Evolutionary conservation across 2,888 invertebrate species (phyloP).

Genomic region (Troilus luridus): DNA sequence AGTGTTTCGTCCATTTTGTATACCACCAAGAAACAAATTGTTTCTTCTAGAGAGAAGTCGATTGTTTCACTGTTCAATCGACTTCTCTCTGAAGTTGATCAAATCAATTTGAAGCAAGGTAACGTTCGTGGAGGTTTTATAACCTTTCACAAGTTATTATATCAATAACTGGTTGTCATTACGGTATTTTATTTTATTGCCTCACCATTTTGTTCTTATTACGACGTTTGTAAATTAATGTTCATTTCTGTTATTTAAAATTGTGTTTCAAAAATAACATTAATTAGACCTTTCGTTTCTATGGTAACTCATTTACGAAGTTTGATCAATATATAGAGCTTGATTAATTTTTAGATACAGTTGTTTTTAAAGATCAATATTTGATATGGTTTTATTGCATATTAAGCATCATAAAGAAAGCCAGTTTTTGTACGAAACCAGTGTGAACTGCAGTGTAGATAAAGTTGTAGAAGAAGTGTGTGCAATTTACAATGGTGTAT

Average conservation of each 20-base stretch:
- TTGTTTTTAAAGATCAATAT: not conserved
- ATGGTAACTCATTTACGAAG: not conserved
- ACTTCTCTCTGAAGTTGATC: no score
- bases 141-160: not conserved
- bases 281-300: not conserved
- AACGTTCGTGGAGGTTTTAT: not conserved
- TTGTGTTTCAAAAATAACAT: not conserved
- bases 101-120: no score
- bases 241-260: not conserved
- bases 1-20: no score
- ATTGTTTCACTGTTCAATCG: no score
- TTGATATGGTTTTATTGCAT: conserved; percentile 88
- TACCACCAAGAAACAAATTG: no score
- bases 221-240: not conserved
- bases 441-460: conserved; percentile 76
- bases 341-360: not conserved
- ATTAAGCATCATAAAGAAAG: conserved; percentile 90
- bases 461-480: conserved; percentile 77
- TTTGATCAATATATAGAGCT: not conserved
- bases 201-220: not conserved
- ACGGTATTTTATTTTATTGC: not conserved
- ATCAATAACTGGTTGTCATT: not conserved
- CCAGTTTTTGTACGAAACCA: conserved; percentile 87
- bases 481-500: conserved; percentile 88
- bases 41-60: no score